These are phyloP conservation scores for Tethea ocularis DNA, from an alignment of 2,888 invertebrate species.

Conservation along the genomic window DNA sequence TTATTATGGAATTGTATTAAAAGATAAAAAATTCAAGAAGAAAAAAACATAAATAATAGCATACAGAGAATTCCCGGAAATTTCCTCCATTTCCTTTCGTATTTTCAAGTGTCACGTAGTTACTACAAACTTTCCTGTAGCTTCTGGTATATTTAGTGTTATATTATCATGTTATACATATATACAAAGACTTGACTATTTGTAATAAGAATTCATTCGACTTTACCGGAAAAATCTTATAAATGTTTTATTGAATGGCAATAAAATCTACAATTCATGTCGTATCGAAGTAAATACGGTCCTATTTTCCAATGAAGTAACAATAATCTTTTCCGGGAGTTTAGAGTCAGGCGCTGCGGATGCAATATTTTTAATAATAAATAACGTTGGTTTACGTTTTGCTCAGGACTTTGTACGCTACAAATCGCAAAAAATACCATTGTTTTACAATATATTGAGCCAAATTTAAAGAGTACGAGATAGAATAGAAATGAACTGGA, in stretches of 20 bases:
- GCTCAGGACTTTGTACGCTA: too few relatives aligned
- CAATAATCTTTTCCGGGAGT: conserved; percentile 28
- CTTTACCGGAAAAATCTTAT: not conserved
- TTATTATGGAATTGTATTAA: too few relatives aligned
- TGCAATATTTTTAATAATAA: conserved; percentile 16
- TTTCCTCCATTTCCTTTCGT: not conserved
- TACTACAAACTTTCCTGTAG: conserved; percentile 13
- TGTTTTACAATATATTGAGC: too few relatives aligned
- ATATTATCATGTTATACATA: not conserved
- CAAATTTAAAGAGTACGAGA: too few relatives aligned
- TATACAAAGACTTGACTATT: too few relatives aligned
- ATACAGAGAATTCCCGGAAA: not conserved
- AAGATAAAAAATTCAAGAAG: too few relatives aligned
- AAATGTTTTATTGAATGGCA: not conserved
- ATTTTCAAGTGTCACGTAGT: not conserved
- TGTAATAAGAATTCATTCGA: too few relatives aligned
- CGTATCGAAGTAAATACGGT: conserved; percentile 15
- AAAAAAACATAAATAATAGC: conserved; percentile 4
- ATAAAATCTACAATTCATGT: conserved; percentile 14
- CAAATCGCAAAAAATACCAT: too few relatives aligned
- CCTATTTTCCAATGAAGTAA: conserved; percentile 20
- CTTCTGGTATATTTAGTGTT: not conserved
- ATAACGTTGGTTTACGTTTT: not conserved
- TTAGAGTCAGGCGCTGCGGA: conserved; percentile 19
- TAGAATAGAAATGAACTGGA: too few relatives aligned